Base-by-base conservation (phyloP, 2,113 vertebrate genomes). In the Chloropsis hardwickii region DNA sequence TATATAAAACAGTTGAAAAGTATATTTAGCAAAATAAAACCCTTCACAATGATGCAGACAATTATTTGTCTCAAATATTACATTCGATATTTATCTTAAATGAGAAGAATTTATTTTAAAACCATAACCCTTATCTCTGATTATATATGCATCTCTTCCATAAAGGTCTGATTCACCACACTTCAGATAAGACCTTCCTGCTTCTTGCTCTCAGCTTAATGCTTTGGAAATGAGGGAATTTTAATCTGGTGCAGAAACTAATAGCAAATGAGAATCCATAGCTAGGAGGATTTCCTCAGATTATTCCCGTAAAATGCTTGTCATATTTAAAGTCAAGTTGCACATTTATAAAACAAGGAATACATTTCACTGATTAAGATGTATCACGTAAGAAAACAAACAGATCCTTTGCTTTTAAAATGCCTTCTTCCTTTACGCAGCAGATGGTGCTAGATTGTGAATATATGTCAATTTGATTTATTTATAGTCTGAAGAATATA, bases 361-460 rank as follows among this genome's bases (percentile, higher is more conserved):
- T 73, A 42, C 4, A 5, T 92, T 62, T 81, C 16, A 42, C 20
- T 33, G 47, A 61, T 78, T 70, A 35, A 64, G 76, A 64, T 42
- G 23, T 77, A 85, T 51, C 0, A 3, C 29, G 19, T 60, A 62
- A 94, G 82, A 56, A 93, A 83, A 60, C 35, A 62, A 92, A 78
- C 40, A 66, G 56, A 87, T 80, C 39, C 14, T 88, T 81, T 54
- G 20, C 37, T 86, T 93, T 92, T 80, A 92, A 94, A 95, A 93
- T 71, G 79, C 53, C 76, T 92, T 64, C 89, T 70, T 83, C 72
- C 90, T 86, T 65, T 83, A 87, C 0, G 23, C 96, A 96, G 94
- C 96, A 97, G 96, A 97, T 97, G 96, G 96, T 96, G 93, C 96
- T 97, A 93, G 95, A 92, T 82, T 95, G 93, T 97, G 97, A 97